These are phyloP conservation scores for Sarcoramphus papa DNA, from an alignment of 2,797 vertebrate genomes.

Conservation along the genomic window DNA sequence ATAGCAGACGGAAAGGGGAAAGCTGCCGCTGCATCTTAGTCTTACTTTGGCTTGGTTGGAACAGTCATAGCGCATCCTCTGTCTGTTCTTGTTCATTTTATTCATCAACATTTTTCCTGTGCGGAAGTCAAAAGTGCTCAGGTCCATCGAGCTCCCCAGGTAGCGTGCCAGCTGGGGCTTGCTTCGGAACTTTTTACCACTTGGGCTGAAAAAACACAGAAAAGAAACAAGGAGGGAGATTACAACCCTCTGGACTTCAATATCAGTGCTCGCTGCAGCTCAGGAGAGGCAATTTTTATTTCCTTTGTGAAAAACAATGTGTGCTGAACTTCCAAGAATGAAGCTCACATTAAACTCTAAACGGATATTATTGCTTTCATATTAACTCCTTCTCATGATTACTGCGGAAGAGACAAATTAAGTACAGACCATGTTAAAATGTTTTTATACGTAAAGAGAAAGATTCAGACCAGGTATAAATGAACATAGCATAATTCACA, in stretches of 20 bases:
- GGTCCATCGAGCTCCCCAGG: conserved; percentile 97
- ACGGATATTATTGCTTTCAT: not conserved
- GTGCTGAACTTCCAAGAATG: not conserved
- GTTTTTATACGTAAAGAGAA: not conserved
- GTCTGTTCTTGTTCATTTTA: conserved; percentile 94
- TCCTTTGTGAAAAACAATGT: not conserved
- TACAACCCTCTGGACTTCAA: not conserved
- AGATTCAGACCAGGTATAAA: not conserved
- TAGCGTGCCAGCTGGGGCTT: conserved; percentile 98
- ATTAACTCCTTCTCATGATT: not conserved
- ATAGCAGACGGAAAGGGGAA: not conserved
- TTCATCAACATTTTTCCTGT: conserved; percentile 97
- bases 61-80: conserved; percentile 92
- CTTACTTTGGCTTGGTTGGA: conserved; percentile 93
- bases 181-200: conserved; percentile 98
- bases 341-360: not conserved
- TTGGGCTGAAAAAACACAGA: conserved; percentile 80
- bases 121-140: conserved; percentile 95
- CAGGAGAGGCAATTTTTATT: not conserved
- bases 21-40: accelerated
- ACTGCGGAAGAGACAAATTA: not conserved
- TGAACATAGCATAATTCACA: not conserved
- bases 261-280: accelerated
- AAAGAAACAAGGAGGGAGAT: not conserved
- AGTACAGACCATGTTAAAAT: not conserved